Base-by-base conservation (phyloP, 2,113 vertebrate genomes). In the Apistogramma diplotaenia region DNA sequence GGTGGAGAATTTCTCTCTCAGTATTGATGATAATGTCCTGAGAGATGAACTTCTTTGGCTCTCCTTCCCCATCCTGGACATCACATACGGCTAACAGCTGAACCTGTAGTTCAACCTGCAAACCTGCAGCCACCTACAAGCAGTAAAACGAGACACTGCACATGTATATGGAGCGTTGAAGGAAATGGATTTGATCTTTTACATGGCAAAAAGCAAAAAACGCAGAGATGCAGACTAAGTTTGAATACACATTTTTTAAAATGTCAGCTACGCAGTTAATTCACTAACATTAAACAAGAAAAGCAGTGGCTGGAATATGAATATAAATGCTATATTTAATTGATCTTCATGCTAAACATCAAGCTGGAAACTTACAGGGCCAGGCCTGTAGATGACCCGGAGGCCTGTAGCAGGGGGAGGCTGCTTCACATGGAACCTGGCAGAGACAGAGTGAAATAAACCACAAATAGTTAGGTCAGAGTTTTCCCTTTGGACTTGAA, bases 41-140 rank as follows among this genome's bases (percentile, higher is more conserved):
- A 6, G 89, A 92, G 87, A 97, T n/a, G 60, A 93, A 79, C 35
- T 85, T 87, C 19, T 82, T 71, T 8, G 90, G 93, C 56, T 89
- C 85, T 5, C 21, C 18, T 55, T 74, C 29, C 4, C 91, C 90
- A 27, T 93, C 89, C 61, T 86, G 84, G 43, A 88, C 91, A 4
- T 67, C 6, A 9, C 91, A 85, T 93, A 93, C 94, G 80, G 97
- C 95, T 56, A 95, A 95, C 55, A 99, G 85, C 89, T 97, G 93
- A 40, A 99, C 89, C 60, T 95, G 91, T 82, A 99, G 92, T 7
- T 97, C 91, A 4, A 88, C 88, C 1, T 96, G 95, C 92, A 97
- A 83, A 21, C 97, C 97, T 61, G 97, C 95, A 5, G 97, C 95
- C 86, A 99, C 97, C 97, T 98, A n/a, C n/a, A n/a, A n/a, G n/a